Base-by-base conservation (phyloP, 2,888 invertebrate species). In the Alloplasta piceator region DNA sequence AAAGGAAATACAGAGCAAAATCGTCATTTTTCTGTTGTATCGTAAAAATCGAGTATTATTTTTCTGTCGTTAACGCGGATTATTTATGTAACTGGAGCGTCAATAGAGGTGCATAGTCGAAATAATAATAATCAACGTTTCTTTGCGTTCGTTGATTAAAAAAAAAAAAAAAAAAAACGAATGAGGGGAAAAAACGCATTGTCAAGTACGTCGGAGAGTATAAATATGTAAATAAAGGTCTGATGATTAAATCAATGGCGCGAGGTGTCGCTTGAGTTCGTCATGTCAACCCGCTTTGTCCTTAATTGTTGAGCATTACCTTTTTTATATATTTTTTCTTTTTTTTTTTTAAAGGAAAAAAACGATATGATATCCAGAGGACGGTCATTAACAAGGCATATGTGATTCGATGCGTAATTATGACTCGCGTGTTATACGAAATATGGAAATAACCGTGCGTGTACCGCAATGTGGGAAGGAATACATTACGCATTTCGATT, bases 221-320 rank as follows among this genome's bases (percentile, higher is more conserved):
- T 16, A 38, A 36, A 58, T 39, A 56, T 68, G 39, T 46, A 56
- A 48, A 38, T 46, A 48, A 36, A 48, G 50, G 14, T 72, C 36
- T 39, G 36, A 14, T 46, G 76, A 55, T 39, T 56, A 41, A 61
- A 67, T 76, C 48, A 76, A 72, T 50, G 10, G n/a, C 41, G 36
- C 41, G 50, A 36, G 41, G 48, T 63, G 67, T 43, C 10, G 6
- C 6, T 9, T 43, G 43, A 43, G 43, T 43, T 6, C 43, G 1
- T 4, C 43, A 43, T 10, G 6, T 10, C 43, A 43, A 0, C 6
- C 56, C 48, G 9, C 38, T 12, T n/a, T 48, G 16, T 50, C 43
- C 46, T 5, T 36, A 7, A 43, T 67, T 67, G 0, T 50, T 10
- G 14, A 46, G 48, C 46, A 61, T 41, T 56, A 4, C 0, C 43